Evolutionary conservation across 2,797 vertebrate species (phyloP).

Genomic region (Hyperoplus immaculatus): DNA sequence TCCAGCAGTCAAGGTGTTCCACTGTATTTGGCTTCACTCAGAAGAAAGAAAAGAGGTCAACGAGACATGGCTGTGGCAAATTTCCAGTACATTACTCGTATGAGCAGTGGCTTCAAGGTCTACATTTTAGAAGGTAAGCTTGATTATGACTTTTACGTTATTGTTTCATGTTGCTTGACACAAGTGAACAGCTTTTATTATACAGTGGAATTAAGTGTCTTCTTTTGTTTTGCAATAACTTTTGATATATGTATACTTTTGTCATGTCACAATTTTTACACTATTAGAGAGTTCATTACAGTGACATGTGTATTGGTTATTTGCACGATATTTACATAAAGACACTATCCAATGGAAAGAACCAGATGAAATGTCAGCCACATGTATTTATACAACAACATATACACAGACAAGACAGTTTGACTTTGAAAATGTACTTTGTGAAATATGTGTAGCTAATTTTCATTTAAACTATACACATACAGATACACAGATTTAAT

Average conservation of each 20-base stretch:
- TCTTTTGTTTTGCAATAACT: neutral
- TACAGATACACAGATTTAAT: neutral
- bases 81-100: slow-evolving; percentile 88
- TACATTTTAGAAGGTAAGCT: slow-evolving; percentile 88
- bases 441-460: neutral
- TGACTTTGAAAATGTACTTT: neutral
- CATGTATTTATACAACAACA: neutral
- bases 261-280: neutral
- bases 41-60: slow-evolving; percentile 45
- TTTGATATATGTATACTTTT: slow-evolving; percentile 3
- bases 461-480: slow-evolving; percentile 1
- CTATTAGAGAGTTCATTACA: neutral
- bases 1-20: slow-evolving; percentile 59
- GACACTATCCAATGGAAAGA: neutral
- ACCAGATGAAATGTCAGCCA: slow-evolving; percentile 6
- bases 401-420: neutral
- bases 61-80: slow-evolving; percentile 87
- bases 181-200: neutral
- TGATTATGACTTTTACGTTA: slow-evolving; percentile 3
- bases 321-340: slow-evolving; percentile 3
- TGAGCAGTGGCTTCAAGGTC: slow-evolving; percentile 90
- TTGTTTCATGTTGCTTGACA: neutral
- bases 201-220: slow-evolving; percentile 8
- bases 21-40: slow-evolving; percentile 39
- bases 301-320: neutral